A percentile compares a stretch with the other conserved stretches of the same genome.
Evolutionary conservation across 2,888 invertebrate genomes (phyloP).

Genomic region (Actias luna): DNA sequence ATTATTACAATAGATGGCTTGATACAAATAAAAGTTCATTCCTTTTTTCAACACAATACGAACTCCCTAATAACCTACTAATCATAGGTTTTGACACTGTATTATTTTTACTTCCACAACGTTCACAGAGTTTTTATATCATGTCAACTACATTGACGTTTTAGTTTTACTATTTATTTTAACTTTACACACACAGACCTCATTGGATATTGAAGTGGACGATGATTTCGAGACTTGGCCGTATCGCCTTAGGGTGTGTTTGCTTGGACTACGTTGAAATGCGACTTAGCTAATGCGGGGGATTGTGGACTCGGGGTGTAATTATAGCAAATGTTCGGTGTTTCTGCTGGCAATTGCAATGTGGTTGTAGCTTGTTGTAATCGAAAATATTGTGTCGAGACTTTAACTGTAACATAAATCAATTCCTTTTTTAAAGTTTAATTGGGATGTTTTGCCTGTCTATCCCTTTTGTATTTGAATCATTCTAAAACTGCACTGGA

Average conservation of each 20-base stretch:
- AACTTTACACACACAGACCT: conserved; percentile 14
- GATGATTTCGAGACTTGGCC: conserved; percentile 17
- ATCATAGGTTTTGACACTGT: conserved; percentile 74
- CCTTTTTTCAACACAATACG: conserved; percentile 65
- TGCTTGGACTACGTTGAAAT: conserved; percentile 48
- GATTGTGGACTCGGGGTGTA: conserved; percentile 67
- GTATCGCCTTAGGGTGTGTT: conserved; percentile 39
- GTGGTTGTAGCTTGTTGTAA: conserved; percentile 24
- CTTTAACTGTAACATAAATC: not conserved
- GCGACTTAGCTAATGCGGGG: conserved; percentile 62
- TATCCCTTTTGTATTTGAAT: too few relatives aligned
- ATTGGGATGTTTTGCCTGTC: too few relatives aligned
- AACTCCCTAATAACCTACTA: conserved; percentile 70
- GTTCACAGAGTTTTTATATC: not conserved
- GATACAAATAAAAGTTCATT: conserved; percentile 37
- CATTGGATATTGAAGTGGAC: conserved; percentile 34
- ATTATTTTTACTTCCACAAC: not conserved
- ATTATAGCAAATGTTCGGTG: conserved; percentile 73
- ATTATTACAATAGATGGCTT: not conserved
- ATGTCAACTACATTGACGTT: conserved; percentile 38
- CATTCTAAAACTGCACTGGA: too few relatives aligned
- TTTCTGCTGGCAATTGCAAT: conserved; percentile 63
- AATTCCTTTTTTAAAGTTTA: too few relatives aligned
- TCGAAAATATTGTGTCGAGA: conserved; percentile 24
- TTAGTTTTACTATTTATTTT: not conserved